Base-by-base conservation (phyloP, 2,113 vertebrate genomes). In the Planiliza haematocheilus region DNA sequence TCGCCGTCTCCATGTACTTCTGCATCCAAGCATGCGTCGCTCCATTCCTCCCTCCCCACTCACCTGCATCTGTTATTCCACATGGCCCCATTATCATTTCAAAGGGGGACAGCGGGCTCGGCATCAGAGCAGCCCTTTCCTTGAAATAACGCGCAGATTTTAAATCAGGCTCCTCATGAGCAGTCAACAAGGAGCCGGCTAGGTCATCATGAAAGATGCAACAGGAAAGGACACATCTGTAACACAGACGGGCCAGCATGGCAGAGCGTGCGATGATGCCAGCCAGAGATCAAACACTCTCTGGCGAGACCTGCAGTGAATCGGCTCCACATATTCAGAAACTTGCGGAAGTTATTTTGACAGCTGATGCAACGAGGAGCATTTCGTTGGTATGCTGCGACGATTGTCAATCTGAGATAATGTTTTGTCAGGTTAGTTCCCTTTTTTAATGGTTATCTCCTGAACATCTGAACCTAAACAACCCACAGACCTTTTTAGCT, bases 31-130 rank as follows among this genome's bases (percentile, higher is more conserved):
- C 18, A 34, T 46, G 49, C 12, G 7, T 50, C 38, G 50, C 14
- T 68, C 48, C 20, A 17, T 48, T 37, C 21, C 21, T 21, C 42
- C 63, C 18, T 61, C 57, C 67, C 46, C 70, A 52, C 64, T 79
- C 79, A 87, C 83, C 71, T 65, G 68, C 79, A 79, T 80, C 77
- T 87, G 82, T 78, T 77, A 81, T 86, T 86, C 87, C 81, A 88
- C 84, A 79, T 84, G 85, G 74, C 48, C 49, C 8, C 50, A 92
- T 93, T 93, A 91, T 80, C 86, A 94, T 93, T 93, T 94, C 91
- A 93, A 93, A 92, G 88, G 39, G 51, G 71, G 66, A 77, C 72
- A 65, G 77, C 49, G 66, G 67, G 85, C 68, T 79, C 70, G 68
- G 56, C 63, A 65, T 56, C 60, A 42, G 60, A 71, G 13, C 53